A percentile compares a stretch with the other conserved stretches of the same genome.
Evolutionary conservation across 2,888 invertebrate species (phyloP).

Genomic region (Branchipolynoe longqiensis): DNA sequence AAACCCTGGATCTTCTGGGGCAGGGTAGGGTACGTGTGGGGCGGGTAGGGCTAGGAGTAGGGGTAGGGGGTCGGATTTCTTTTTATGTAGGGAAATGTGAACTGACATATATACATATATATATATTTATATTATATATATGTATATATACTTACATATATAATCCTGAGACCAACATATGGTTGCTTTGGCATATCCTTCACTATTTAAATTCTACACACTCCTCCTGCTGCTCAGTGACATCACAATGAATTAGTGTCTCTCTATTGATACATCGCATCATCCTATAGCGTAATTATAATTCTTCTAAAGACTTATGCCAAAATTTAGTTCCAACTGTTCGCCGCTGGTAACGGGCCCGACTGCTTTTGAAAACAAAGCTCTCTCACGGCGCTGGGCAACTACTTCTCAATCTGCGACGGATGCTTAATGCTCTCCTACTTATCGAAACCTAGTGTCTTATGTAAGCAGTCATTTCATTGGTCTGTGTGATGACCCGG

Average conservation of each 20-base stretch:
- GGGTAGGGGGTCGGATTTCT: too few species aligned
- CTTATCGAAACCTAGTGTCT: slow-evolving; percentile 56
- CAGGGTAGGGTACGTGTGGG: too few species aligned
- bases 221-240: slow-evolving; percentile 39
- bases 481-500: slow-evolving; percentile 45
- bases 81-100: too few species aligned
- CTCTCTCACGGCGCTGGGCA: too few species aligned
- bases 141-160: too few species aligned
- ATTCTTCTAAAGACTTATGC: slow-evolving; percentile 34
- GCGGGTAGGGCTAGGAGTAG: too few species aligned
- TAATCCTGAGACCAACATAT: too few species aligned
- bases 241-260: slow-evolving; percentile 7
- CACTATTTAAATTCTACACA: slow-evolving; percentile 26
- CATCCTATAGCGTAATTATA: slow-evolving; percentile 9
- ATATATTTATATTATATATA: too few species aligned
- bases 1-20: too few species aligned
- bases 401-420: not conserved
- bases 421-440: slow-evolving; percentile 20
- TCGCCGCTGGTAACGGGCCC: too few species aligned
- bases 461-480: slow-evolving; percentile 49
- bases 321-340: slow-evolving; percentile 41
- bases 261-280: slow-evolving; percentile 6
- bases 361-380: too few species aligned
- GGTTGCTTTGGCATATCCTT: slow-evolving; percentile 50
- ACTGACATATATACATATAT: too few species aligned